phyloP scores from a whole-genome alignment of 1,140 invertebrate genomes.

The Diachasma alloeum region DNA sequence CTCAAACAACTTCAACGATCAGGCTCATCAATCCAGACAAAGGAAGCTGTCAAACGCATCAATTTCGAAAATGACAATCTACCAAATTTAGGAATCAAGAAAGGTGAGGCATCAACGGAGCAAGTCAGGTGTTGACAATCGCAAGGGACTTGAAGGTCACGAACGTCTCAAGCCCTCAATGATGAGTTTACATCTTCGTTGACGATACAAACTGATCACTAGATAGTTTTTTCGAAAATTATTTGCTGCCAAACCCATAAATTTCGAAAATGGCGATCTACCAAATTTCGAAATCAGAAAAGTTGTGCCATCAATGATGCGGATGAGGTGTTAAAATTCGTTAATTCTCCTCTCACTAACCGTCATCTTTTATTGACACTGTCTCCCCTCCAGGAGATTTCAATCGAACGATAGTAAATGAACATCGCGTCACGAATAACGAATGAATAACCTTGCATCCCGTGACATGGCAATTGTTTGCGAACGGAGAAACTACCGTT shows the following conservation, averaged over 20 bases:
- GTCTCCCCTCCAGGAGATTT: conserved; percentile 44
- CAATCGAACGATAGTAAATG: conserved; percentile 63
- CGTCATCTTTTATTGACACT: conserved; percentile 5
- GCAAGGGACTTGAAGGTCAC: no score
- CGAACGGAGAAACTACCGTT: conserved; percentile 58
- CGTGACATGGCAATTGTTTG: conserved; percentile 59
- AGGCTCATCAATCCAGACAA: not conserved
- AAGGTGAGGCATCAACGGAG: no score
- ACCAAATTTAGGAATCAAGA: no score
- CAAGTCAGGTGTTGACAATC: no score
- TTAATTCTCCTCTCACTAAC: not conserved
- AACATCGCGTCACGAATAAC: conserved; percentile 60
- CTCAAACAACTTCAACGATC: not conserved
- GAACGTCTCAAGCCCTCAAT: no score
- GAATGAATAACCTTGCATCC: conserved; percentile 65
- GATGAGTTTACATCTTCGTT: no score
- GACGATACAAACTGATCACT: not conserved
- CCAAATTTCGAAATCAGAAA: not conserved
- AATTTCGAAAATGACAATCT: no score
- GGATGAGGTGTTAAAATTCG: not conserved
- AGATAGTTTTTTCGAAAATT: not conserved
- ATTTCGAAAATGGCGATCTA: not conserved
- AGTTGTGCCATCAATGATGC: not conserved
- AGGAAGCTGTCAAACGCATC: not conserved
- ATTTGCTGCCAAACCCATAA: not conserved